phyloP scores from a whole-genome alignment of 2,888 invertebrate genomes.

The Dasysyrphus albostriatus region DNA sequence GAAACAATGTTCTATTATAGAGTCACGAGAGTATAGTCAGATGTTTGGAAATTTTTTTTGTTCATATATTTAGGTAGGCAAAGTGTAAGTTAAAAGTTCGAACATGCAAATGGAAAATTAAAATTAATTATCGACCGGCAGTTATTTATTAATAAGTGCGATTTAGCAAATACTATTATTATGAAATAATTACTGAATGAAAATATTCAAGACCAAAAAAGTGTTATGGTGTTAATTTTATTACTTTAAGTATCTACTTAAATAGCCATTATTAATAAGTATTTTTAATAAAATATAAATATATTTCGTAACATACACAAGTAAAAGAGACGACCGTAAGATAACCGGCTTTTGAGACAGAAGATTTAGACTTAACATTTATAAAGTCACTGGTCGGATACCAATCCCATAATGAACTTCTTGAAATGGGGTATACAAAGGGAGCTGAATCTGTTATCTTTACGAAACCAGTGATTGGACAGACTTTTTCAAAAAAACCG shows the following conservation, averaged over 20 bases:
- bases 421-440: no score
- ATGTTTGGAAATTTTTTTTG: background rate
- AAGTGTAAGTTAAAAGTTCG: slow-evolving; percentile 2
- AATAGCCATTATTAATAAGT: no score
- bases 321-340: no score
- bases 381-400: no score
- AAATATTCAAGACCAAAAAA: background rate
- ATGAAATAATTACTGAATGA: slow-evolving; percentile 26
- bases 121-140: slow-evolving; percentile 10
- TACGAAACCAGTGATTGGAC: no score
- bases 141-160: slow-evolving; percentile 3
- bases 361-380: no score
- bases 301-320: no score
- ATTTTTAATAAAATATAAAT: no score
- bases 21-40: slow-evolving; percentile 16
- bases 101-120: slow-evolving; percentile 4
- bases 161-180: slow-evolving; percentile 14
- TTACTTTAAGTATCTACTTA: background rate
- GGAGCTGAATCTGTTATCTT: no score
- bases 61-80: background rate
- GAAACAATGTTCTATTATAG: background rate
- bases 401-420: no score
- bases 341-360: no score
- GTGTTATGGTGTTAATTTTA: background rate
- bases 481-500: no score